These are phyloP conservation scores for Mactromeris polynyma DNA, from an alignment of 2,888 invertebrate genomes.

Conservation along the genomic window DNA sequence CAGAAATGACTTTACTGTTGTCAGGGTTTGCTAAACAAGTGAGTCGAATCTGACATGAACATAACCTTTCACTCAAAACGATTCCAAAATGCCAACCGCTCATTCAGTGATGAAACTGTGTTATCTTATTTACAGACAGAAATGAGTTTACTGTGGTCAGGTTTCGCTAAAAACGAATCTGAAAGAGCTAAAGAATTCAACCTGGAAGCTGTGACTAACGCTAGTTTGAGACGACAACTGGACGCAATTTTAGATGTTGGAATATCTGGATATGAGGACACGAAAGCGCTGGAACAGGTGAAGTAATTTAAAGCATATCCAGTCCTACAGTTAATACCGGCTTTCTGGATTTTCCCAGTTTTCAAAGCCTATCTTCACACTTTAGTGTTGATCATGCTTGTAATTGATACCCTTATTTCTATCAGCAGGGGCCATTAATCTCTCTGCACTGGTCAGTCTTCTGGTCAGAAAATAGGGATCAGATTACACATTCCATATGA, in stretches of 20 bases:
- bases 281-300: conserved; percentile 45
- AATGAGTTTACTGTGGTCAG: conserved; percentile 42
- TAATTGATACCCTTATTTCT: no score
- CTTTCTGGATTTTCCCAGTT: no score
- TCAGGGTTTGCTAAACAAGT: not conserved
- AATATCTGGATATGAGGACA: conserved; percentile 54
- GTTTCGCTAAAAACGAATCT: conserved; percentile 53
- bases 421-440: no score
- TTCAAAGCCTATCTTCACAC: no score
- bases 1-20: not conserved
- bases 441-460: no score
- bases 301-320: not conserved
- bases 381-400: no score
- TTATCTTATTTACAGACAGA: conserved; percentile 37
- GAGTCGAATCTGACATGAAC: not conserved
- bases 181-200: conserved; percentile 42
- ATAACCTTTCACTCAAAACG: not conserved
- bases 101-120: not conserved
- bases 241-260: conserved; percentile 60
- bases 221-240: conserved; percentile 51
- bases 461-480: no score
- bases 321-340: no score
- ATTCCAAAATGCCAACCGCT: not conserved
- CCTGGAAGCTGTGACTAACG: conserved; percentile 41
- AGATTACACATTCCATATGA: no score